These are phyloP conservation scores for Drosophila cognata DNA, from an alignment of 2,888 invertebrate species.

Conservation along the genomic window DNA sequence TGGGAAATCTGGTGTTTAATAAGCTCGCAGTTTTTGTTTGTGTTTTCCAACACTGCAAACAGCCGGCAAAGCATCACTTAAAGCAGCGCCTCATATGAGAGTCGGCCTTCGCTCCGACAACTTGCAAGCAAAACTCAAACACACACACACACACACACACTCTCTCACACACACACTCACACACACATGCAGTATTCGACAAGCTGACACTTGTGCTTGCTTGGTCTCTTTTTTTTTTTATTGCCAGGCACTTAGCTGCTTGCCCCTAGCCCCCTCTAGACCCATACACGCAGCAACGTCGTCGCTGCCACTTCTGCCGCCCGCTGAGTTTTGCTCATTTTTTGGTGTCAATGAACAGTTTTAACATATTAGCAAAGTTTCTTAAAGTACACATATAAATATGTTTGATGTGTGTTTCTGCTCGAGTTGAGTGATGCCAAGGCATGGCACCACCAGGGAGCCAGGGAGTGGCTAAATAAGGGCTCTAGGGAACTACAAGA, in stretches of 20 bases:
- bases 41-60: constrained; percentile 78
- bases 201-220: constrained; percentile 63
- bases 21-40: constrained; percentile 80
- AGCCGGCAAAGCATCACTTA: constrained; percentile 41
- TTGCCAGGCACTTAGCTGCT: constrained; percentile 37
- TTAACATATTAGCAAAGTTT: constrained; percentile 82
- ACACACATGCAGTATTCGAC: constrained; percentile 18
- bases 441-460: neutral
- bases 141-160: constrained; percentile 21
- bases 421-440: constrained; percentile 22
- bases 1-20: constrained; percentile 69
- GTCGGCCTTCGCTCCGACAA: constrained; percentile 24
- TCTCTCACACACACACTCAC: constrained; percentile 24
- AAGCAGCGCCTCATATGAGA: constrained; percentile 57
- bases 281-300: neutral
- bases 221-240: constrained; percentile 44
- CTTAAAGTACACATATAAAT: constrained; percentile 77
- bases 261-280: constrained; percentile 3
- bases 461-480: neutral
- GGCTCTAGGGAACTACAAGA: neutral
- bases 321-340: constrained; percentile 68
- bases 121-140: constrained; percentile 55
- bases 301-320: constrained; percentile 19
- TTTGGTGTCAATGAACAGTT: constrained; percentile 81
- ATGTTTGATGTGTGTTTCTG: constrained; percentile 72